phyloP scores from a whole-genome alignment of 2,888 invertebrate genomes.

The Cyclophora punctaria region DNA sequence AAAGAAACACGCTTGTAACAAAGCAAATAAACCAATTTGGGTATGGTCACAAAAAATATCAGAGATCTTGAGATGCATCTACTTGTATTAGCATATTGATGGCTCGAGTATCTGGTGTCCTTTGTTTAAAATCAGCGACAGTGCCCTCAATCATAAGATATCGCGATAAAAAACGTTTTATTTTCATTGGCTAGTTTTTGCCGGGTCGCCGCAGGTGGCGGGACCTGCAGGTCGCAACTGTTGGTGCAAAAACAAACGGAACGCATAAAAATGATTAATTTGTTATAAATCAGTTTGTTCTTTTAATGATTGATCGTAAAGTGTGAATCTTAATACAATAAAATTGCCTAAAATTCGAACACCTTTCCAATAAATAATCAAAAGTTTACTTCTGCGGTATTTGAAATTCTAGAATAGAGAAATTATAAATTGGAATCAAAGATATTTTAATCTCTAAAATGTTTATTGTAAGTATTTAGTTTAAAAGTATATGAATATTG shows the following conservation, averaged over 20 bases:
- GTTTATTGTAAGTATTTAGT: too few relatives aligned
- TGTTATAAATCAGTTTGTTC: slow-evolving; percentile 13
- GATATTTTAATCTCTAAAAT: too few relatives aligned
- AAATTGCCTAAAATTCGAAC: too few relatives aligned
- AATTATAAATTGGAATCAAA: too few relatives aligned
- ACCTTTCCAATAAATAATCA: too few relatives aligned
- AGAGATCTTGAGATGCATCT: slow-evolving; percentile 44
- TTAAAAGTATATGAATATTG: too few relatives aligned
- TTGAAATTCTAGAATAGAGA: too few relatives aligned
- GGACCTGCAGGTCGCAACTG: slow-evolving; percentile 22
- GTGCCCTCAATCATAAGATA: slow-evolving; percentile 66
- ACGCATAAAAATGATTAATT: slow-evolving; percentile 16
- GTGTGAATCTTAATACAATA: too few relatives aligned
- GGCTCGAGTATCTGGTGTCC: slow-evolving; percentile 58
- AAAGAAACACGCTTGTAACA: slow-evolving; percentile 61
- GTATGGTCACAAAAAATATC: slow-evolving; percentile 52
- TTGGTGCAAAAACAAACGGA: slow-evolving; percentile 20
- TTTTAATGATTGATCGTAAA: too few relatives aligned
- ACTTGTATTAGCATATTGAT: slow-evolving; percentile 70
- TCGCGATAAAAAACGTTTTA: slow-evolving; percentile 52
- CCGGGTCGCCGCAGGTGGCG: slow-evolving; percentile 52
- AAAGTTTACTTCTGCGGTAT: too few relatives aligned
- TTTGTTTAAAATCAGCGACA: slow-evolving; percentile 74
- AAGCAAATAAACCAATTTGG: slow-evolving; percentile 71
- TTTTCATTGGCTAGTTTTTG: slow-evolving; percentile 55